phyloP scores from a whole-genome alignment of 2,797 vertebrate genomes.

The Eulemur mongoz region DNA sequence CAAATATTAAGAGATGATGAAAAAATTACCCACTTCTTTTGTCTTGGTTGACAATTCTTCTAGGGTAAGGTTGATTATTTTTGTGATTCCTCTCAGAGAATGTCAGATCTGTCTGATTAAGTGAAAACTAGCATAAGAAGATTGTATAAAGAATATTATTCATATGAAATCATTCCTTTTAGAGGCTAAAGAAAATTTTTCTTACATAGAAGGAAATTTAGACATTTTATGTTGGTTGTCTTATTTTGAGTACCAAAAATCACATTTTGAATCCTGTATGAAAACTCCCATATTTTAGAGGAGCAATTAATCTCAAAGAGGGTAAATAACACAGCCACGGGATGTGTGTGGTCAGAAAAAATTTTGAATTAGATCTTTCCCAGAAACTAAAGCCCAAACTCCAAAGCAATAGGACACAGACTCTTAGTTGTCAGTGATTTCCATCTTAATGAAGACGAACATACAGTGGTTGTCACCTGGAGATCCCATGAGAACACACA shows the following conservation, averaged over 20 bases:
- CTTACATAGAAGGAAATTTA: conserved; percentile 40
- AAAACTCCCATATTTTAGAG: neutral
- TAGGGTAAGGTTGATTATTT: conserved; percentile 47
- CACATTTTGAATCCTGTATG: neutral
- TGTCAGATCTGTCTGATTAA: conserved; percentile 47
- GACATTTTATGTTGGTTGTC: neutral
- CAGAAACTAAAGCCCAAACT: neutral
- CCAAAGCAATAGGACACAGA: neutral
- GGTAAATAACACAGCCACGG: neutral
- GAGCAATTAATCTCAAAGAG: conserved; percentile 5
- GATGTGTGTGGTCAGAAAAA: neutral
- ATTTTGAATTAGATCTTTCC: neutral
- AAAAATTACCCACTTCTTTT: conserved; percentile 50
- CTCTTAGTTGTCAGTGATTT: neutral
- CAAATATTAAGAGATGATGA: conserved; percentile 40
- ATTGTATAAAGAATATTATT: conserved; percentile 44
- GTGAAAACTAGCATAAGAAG: conserved; percentile 30
- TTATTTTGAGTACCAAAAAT: conserved; percentile 27
- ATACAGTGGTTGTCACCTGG: neutral
- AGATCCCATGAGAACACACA: neutral
- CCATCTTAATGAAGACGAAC: neutral
- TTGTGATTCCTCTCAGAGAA: conserved; percentile 25
- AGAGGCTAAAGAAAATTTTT: conserved; percentile 43
- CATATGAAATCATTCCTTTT: conserved; percentile 33
- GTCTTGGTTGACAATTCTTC: conserved; percentile 53